Conservation (phyloP, 2,113 vertebrate species). For the Hyaena hyaena region DNA sequence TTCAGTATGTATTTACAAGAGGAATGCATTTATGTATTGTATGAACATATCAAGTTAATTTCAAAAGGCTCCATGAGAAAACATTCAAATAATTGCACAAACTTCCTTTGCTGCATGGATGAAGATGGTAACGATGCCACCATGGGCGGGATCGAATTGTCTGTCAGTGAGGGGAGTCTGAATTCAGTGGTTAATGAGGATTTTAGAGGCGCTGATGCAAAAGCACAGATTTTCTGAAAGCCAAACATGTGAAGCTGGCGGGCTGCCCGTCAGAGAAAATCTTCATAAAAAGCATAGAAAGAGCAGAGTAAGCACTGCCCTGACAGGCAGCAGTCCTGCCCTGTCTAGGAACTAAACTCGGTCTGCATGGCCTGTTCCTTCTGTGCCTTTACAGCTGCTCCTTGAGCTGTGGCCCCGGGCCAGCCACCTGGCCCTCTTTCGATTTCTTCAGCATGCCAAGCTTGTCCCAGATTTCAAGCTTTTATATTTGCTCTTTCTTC, state of each 20-base stretch:
- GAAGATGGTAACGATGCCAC: background rate
- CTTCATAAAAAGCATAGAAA: background rate
- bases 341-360: background rate
- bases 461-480: background rate
- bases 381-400: background rate
- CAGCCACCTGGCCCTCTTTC: background rate
- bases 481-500: background rate
- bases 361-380: background rate
- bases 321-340: background rate
- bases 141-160: background rate
- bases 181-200: background rate
- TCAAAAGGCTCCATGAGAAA: background rate
- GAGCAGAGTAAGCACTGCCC: background rate
- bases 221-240: background rate
- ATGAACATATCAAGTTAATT: background rate
- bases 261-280: background rate
- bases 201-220: background rate
- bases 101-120: background rate
- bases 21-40: background rate
- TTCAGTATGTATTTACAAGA: background rate
- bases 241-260: background rate
- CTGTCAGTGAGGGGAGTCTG: background rate
- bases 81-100: background rate
- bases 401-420: fast-evolving
- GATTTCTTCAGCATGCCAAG: background rate